Conservation (phyloP, 2,113 vertebrate species). For the Lanius ludovicianus region DNA sequence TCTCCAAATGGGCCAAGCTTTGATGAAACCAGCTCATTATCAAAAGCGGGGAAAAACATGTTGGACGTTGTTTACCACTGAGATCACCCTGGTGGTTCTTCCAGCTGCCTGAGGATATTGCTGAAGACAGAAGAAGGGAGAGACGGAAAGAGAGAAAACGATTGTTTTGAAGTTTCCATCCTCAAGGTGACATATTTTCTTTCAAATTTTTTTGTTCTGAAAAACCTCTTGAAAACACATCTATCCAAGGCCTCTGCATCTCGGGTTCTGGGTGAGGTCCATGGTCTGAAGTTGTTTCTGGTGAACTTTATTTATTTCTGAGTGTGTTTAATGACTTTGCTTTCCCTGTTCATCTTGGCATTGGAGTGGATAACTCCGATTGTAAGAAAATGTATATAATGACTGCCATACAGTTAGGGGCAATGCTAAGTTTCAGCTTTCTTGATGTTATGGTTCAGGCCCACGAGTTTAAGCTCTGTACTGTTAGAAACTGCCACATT, state of each 20-base stretch:
- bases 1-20: conserved; percentile 60
- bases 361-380: neutral
- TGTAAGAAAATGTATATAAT: conserved; percentile 13
- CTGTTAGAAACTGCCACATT: neutral
- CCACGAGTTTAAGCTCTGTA: neutral
- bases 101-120: conserved; percentile 64
- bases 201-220: conserved; percentile 4
- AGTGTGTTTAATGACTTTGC: neutral
- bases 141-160: conserved; percentile 23
- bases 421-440: neutral
- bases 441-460: neutral
- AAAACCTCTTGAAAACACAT: neutral
- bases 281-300: neutral
- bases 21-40: conserved; percentile 68
- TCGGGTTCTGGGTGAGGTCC: neutral
- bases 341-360: conserved; percentile 30
- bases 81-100: conserved; percentile 61
- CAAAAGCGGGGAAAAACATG: conserved; percentile 61
- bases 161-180: conserved; percentile 53
- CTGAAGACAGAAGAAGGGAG: conserved; percentile 43
- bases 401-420: neutral
- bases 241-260: neutral
- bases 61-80: conserved; percentile 65
- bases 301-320: neutral
- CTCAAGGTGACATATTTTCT: conserved; percentile 56